Conservation (phyloP, 2,113 vertebrate species). For the Pontoporia blainvillei region DNA sequence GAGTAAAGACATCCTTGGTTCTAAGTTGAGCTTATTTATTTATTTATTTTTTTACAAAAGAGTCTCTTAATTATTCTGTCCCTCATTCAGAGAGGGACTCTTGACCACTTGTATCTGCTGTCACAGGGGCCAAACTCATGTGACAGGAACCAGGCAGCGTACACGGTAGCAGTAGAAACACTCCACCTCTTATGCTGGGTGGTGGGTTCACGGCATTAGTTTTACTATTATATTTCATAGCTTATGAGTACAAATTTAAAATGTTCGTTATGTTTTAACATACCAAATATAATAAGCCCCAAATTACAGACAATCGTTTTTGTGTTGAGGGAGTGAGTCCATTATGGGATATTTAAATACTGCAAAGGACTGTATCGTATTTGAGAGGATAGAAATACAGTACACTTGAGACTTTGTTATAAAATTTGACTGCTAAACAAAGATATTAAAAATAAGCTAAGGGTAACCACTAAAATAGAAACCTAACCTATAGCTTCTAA, state of each 20-base stretch:
- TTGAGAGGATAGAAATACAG: background rate
- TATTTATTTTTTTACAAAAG: background rate
- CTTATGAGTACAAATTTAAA: background rate
- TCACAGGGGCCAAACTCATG: background rate
- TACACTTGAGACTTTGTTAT: background rate
- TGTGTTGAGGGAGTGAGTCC: background rate
- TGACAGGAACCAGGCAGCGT: background rate
- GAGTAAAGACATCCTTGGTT: background rate
- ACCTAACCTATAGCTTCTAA: background rate
- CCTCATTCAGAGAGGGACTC: background rate
- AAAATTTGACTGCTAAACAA: background rate
- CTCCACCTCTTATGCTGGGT: background rate
- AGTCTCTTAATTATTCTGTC: background rate
- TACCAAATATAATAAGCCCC: background rate
- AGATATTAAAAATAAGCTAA: background rate
- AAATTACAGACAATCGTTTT: background rate
- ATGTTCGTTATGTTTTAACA: background rate
- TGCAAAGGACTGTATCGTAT: background rate
- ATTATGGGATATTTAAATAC: background rate
- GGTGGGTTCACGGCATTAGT: background rate
- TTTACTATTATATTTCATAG: background rate
- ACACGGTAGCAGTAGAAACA: background rate
- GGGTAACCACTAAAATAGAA: background rate
- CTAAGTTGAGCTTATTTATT: background rate
- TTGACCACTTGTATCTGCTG: background rate